Base-by-base conservation (phyloP, 2,113 vertebrate species). In the Paralichthys olivaceus region DNA sequence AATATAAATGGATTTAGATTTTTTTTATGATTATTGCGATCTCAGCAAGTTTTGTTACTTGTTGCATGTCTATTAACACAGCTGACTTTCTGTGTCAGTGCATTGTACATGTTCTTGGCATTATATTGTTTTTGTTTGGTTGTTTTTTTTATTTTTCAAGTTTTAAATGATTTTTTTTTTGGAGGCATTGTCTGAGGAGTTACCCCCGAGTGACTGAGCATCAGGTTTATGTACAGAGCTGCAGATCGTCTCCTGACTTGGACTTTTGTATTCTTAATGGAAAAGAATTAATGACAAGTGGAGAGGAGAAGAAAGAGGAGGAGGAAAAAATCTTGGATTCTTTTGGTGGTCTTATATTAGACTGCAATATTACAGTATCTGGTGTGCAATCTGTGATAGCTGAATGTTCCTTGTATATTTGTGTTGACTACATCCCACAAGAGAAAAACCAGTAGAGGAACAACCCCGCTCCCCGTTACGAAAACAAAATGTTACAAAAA, bases 61-160 rank as follows among this genome's bases (percentile, higher is more conserved):
- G 96, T 98, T 96, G 96, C 97, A 98, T 98, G 97, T 98, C 91
- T 95, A 95, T 96, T 97, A 98, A 97, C 96, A 96, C 94, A 94
- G 95, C 97, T 98, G 97, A 98, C 96, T 97, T 98, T 98, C 96
- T 98, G 97, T 98, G 96, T 98, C 97, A 97, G 96, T 97, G 95
- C 95, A 93, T 96, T 98, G 96, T 98, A 97, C 95, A 97, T 97
- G 96, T 96, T 94, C 60, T 53, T 9, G 20, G 49, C 49, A 53
- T 53, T 53, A 92, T 91, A 94, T 72, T 90, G 80, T 94, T 95
- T 29, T 74, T 75, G 22, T 4, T 32, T 75, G 60, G 34, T 77
- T 75, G 43, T 19, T 58, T 40, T 37, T 9, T n/a, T n/a, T n/a
- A n/a, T 37, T 40, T 40, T 40, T 40, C 12, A 11, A 9, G 37